Evolutionary conservation across 2,113 vertebrate genomes (phyloP).

Genomic region (Poecile atricapillus): DNA sequence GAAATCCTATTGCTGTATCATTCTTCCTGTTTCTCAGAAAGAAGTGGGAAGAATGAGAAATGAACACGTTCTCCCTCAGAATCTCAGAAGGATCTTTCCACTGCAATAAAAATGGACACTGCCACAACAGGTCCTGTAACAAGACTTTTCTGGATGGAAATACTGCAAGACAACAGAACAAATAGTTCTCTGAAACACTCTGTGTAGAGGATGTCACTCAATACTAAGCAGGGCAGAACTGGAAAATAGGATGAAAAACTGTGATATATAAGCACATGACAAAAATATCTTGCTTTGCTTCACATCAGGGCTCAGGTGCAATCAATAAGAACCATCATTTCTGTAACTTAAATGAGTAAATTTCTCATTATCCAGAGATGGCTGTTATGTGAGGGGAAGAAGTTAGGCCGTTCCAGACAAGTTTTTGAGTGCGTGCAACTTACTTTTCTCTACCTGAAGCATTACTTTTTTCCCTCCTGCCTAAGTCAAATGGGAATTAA

Average conservation of each 20-base stretch:
- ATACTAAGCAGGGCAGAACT: background rate
- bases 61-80: background rate
- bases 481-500: background rate
- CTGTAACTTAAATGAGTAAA: background rate
- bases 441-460: background rate
- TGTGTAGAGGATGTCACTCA: background rate
- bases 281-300: background rate
- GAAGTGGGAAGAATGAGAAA: background rate
- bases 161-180: background rate
- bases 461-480: background rate
- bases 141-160: background rate
- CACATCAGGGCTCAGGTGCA: background rate
- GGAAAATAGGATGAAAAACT: background rate
- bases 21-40: background rate
- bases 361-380: background rate
- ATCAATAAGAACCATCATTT: background rate
- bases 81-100: background rate
- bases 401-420: background rate
- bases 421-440: background rate
- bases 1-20: background rate
- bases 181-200: background rate
- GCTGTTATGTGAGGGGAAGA: background rate
- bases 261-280: background rate
- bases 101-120: background rate
- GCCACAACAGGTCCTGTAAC: background rate